These are phyloP conservation scores for Epizoanthus rinbou DNA, from an alignment of 92 coral and sea anemone genomes.

Conservation along the genomic window DNA sequence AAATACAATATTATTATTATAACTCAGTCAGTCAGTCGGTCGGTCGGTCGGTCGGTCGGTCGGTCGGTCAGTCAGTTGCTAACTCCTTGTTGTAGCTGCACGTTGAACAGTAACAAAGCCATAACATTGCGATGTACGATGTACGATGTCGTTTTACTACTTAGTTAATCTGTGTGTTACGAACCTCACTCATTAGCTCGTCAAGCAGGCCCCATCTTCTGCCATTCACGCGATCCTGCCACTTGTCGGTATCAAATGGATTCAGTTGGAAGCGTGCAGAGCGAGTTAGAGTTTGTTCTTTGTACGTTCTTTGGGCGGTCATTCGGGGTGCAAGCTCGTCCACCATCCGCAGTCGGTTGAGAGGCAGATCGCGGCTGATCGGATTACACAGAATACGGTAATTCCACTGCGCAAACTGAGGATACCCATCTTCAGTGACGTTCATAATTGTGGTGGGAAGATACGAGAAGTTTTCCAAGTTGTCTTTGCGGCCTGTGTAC, in stretches of 20 bases:
- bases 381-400: constrained; percentile 81
- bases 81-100: too few relatives aligned
- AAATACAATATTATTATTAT: too few relatives aligned
- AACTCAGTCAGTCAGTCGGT: too few relatives aligned
- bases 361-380: constrained; percentile 62
- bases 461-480: constrained; percentile 89
- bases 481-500: constrained; percentile 93
- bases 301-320: constrained; percentile 45
- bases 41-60: too few relatives aligned
- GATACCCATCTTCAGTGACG: constrained; percentile 70
- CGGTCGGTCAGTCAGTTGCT: too few relatives aligned
- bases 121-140: too few relatives aligned
- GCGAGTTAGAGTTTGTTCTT: constrained; percentile 50
- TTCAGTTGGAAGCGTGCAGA: constrained; percentile 73
- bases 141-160: too few relatives aligned
- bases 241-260: constrained; percentile 59
- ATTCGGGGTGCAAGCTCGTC: constrained; percentile 67
- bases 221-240: constrained; percentile 25
- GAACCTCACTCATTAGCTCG: constrained; percentile 60
- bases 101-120: too few relatives aligned
- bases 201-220: constrained; percentile 54
- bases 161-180: too few relatives aligned
- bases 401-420: constrained; percentile 85
- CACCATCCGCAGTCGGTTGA: constrained; percentile 68
- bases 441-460: constrained; percentile 88